Evolutionary conservation across 2,797 vertebrate genomes (phyloP).

Genomic region (Xenops minutus): DNA sequence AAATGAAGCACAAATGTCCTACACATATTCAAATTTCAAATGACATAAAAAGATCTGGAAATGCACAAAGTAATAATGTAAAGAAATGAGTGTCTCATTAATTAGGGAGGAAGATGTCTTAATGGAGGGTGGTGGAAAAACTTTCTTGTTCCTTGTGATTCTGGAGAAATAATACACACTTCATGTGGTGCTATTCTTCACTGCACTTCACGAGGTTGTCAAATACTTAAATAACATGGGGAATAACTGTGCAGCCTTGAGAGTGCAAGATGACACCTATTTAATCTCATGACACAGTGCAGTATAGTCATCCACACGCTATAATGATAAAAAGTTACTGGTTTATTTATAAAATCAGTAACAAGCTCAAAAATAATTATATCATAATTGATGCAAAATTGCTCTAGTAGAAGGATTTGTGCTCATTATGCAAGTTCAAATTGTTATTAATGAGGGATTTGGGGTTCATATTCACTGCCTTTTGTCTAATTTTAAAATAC

Average conservation of each 20-base stretch:
- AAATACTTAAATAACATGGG: background rate
- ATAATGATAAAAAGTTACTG: constrained; percentile 26
- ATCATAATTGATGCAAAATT: constrained; percentile 66
- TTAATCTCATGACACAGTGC: background rate
- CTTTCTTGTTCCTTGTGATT: background rate
- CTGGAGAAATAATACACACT: background rate
- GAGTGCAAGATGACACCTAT: background rate
- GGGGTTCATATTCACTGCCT: constrained; percentile 9
- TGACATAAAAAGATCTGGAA: background rate
- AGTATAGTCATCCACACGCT: background rate
- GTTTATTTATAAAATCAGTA: constrained; percentile 65
- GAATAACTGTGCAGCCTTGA: background rate
- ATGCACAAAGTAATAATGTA: background rate
- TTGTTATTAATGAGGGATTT: constrained; percentile 58
- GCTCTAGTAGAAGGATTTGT: constrained; percentile 65
- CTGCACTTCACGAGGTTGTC: background rate
- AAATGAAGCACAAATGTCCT: background rate
- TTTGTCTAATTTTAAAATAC: constrained; percentile 59
- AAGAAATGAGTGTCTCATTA: background rate
- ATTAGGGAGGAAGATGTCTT: background rate
- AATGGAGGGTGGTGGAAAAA: background rate
- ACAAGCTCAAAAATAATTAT: constrained; percentile 53
- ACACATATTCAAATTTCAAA: background rate
- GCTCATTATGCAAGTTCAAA: constrained; percentile 50
- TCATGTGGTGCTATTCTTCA: background rate